Conservation (phyloP, 2,888 invertebrate species). For the Hypomecis punctinalis region DNA sequence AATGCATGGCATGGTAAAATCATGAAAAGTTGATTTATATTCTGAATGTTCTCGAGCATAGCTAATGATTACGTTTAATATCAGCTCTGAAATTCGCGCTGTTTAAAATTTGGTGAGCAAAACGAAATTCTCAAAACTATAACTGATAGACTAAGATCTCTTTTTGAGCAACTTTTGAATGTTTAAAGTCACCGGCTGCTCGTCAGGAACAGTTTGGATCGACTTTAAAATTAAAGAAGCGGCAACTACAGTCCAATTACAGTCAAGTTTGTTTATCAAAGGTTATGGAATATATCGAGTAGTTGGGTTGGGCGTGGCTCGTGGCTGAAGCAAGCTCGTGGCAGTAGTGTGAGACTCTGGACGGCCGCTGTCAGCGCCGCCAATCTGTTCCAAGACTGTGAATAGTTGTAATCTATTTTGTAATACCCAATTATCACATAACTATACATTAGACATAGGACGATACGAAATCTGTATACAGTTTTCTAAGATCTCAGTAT, state of each 20-base stretch:
- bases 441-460: conserved; percentile 50
- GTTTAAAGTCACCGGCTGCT: conserved; percentile 29
- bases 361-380: conserved; percentile 50
- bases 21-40: too few species aligned
- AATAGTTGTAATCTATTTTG: conserved; percentile 62
- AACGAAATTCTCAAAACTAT: background rate
- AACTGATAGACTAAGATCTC: background rate
- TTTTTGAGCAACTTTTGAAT: conserved; percentile 5
- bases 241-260: conserved; percentile 7
- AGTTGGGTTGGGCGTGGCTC: conserved; percentile 3
- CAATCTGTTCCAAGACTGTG: conserved; percentile 73
- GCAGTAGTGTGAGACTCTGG: conserved; percentile 48
- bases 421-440: conserved; percentile 51
- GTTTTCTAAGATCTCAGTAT: conserved; percentile 81
- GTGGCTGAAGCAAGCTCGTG: conserved; percentile 35
- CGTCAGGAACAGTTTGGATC: conserved; percentile 23
- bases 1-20: too few species aligned
- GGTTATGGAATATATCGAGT: conserved; percentile 10
- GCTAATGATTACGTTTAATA: too few species aligned
- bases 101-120: too few species aligned
- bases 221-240: conserved; percentile 19
- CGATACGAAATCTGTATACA: conserved; percentile 69
- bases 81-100: too few species aligned
- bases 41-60: too few species aligned
- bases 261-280: too few species aligned